These are phyloP conservation scores for Zhuqinia jingwanae DNA, from an alignment of 2,888 invertebrate genomes.

Conservation along the genomic window DNA sequence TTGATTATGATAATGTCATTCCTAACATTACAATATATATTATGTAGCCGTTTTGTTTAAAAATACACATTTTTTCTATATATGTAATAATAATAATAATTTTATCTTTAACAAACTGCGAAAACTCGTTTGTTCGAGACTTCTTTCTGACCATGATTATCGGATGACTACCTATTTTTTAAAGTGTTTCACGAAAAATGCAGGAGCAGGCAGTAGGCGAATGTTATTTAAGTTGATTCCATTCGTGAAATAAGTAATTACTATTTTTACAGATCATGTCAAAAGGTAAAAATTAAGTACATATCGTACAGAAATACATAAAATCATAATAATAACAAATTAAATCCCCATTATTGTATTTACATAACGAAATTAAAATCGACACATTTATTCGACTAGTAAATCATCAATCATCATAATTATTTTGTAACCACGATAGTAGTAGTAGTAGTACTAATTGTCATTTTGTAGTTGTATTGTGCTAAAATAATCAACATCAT, in stretches of 20 bases:
- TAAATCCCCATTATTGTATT: too few species aligned
- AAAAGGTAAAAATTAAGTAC: not conserved
- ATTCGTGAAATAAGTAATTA: not conserved
- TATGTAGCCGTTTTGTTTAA: not conserved
- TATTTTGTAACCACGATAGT: too few species aligned
- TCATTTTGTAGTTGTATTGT: too few species aligned
- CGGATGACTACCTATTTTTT: not conserved
- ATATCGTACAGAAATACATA: not conserved
- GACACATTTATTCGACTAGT: slow-evolving; percentile 35
- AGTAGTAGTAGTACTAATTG: too few species aligned
- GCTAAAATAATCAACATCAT: too few species aligned
- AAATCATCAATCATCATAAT: too few species aligned
- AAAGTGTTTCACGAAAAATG: too few species aligned
- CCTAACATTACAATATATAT: too few species aligned
- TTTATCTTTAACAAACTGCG: slow-evolving; percentile 29
- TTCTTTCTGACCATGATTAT: slow-evolving; percentile 9
- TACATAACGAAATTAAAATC: not conserved
- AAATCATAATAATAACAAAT: too few species aligned
- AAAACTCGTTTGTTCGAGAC: not conserved
- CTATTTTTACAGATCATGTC: not conserved
- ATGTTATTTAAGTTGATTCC: not conserved
- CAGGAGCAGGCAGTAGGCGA: too few species aligned
- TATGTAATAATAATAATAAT: not conserved
- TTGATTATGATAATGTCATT: too few species aligned
- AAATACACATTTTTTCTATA: slow-evolving; percentile 26